phyloP scores from a whole-genome alignment of 2,888 invertebrate species.

The Dasysyrphus tricinctus region DNA sequence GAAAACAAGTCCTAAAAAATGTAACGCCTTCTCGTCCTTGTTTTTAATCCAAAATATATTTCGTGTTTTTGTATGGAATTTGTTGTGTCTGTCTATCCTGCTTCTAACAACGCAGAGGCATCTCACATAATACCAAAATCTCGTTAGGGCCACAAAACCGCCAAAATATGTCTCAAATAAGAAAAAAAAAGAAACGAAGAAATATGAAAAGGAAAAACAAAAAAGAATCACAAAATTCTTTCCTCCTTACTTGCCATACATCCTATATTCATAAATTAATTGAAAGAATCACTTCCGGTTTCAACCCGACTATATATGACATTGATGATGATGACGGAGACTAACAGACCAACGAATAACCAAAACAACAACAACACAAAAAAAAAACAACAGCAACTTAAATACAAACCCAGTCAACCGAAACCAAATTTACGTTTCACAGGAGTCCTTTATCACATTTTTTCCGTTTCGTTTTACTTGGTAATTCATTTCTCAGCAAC shows the following conservation, averaged over 20 bases:
- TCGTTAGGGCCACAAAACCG: constrained; percentile 63
- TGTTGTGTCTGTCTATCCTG: constrained; percentile 5
- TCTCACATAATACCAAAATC: constrained; percentile 42
- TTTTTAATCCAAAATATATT: not conserved
- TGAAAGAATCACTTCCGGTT: constrained; percentile 75
- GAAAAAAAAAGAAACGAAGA: constrained; percentile 27
- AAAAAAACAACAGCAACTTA: constrained; percentile 35
- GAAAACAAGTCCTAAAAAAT: constrained; percentile 20
- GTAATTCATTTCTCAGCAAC: constrained; percentile 42
- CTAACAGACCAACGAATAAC: constrained; percentile 30
- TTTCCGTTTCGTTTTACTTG: constrained; percentile 58
- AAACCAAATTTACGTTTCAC: constrained; percentile 62
- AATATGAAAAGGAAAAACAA: constrained; percentile 74
- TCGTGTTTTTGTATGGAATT: not conserved
- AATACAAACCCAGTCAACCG: constrained; percentile 43
- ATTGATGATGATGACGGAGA: constrained; percentile 33
- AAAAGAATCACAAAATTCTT: constrained; percentile 75
- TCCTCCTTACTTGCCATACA: constrained; percentile 34
- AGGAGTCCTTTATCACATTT: constrained; percentile 58
- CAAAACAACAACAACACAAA: constrained; percentile 14
- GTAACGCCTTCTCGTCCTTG: not conserved
- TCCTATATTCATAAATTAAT: constrained; percentile 71
- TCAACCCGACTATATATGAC: constrained; percentile 60
- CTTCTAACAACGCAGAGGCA: constrained; percentile 19
- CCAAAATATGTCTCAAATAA: constrained; percentile 55